Evolutionary conservation across 2,888 invertebrate genomes (phyloP).

Genomic region (Malacosoma neustria): DNA sequence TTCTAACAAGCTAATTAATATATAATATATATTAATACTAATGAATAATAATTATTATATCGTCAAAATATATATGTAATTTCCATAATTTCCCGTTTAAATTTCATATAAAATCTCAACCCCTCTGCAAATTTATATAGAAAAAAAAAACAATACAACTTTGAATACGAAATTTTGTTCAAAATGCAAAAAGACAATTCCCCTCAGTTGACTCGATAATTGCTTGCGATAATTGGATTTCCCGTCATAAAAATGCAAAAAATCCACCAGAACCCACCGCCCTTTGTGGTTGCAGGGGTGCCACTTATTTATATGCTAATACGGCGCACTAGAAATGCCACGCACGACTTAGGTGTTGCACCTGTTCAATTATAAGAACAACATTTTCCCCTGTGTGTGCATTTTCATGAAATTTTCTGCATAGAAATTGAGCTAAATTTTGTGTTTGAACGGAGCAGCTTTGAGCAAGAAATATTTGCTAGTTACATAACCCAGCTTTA

Average conservation of each 20-base stretch:
- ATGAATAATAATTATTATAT: no score
- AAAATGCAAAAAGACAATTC: constrained; percentile 39
- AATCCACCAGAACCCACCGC: constrained; percentile 36
- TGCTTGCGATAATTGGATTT: constrained; percentile 66
- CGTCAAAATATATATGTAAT: no score
- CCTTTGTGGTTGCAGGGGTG: constrained; percentile 39
- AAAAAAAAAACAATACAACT: no score
- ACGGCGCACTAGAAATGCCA: constrained; percentile 49
- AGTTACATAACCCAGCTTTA: constrained; percentile 1
- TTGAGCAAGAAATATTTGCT: constrained; percentile 2
- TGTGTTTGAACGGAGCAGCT: constrained; percentile 33
- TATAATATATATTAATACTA: no score
- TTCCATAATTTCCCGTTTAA: no score
- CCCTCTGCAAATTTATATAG: no score
- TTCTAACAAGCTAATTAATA: no score
- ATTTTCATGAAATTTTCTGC: constrained; percentile 64
- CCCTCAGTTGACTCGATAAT: constrained; percentile 61
- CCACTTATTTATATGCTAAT: constrained; percentile 71
- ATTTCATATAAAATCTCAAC: no score
- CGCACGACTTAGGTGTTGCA: constrained; percentile 61
- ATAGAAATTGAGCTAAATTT: constrained; percentile 52
- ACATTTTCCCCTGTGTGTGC: constrained; percentile 55
- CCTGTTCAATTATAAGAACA: constrained; percentile 69
- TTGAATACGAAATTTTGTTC: constrained; percentile 35
- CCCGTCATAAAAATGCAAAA: constrained; percentile 61